Conservation (phyloP, 2,888 invertebrate genomes). For the Neoaliturus tenellus region DNA sequence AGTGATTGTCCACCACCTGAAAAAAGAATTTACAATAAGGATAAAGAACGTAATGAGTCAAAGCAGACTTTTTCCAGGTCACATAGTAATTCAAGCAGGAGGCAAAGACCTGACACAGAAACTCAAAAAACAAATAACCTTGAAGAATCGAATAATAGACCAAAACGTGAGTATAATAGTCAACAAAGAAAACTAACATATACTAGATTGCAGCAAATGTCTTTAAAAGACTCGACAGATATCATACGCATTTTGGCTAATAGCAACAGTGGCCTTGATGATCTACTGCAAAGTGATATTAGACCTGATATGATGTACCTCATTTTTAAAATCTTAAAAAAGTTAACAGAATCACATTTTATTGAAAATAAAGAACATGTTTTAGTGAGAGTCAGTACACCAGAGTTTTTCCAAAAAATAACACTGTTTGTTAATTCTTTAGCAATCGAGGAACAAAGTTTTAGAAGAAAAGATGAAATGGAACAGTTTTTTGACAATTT, state of each 20-base stretch:
- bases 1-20: neutral
- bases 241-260: slow-evolving; percentile 35
- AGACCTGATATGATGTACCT: slow-evolving; percentile 68
- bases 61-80: neutral
- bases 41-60: neutral
- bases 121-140: neutral
- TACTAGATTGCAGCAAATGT: slow-evolving; percentile 18
- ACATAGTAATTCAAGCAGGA: neutral
- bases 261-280: slow-evolving; percentile 24
- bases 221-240: slow-evolving; percentile 29
- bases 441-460: slow-evolving; percentile 57
- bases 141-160: neutral
- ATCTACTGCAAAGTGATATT: neutral
- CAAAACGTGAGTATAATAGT: neutral
- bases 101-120: neutral
- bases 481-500: slow-evolving; percentile 67
- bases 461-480: slow-evolving; percentile 64
- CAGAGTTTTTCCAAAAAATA: slow-evolving; percentile 65
- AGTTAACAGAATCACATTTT: slow-evolving; percentile 71
- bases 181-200: neutral
- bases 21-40: neutral
- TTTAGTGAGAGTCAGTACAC: slow-evolving; percentile 62
- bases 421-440: slow-evolving; percentile 64
- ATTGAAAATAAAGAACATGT: slow-evolving; percentile 62
- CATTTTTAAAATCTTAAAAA: slow-evolving; percentile 73